Conservation (phyloP, 1,140 invertebrate species). For the Drosophila watanabei region DNA sequence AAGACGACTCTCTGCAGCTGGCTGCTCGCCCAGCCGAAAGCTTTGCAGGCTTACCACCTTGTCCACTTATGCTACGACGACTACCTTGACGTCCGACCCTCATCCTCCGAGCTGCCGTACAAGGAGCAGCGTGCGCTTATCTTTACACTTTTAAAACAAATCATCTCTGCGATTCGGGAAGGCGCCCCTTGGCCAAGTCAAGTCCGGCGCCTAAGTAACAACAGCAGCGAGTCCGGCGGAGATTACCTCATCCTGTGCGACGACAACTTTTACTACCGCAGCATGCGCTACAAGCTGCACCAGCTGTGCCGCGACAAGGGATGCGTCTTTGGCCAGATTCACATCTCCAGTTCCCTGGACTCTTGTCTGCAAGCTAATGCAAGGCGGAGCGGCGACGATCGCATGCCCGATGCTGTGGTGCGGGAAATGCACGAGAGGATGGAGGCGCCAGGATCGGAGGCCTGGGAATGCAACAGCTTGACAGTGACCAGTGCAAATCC, state of each 20-base stretch:
- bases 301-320: conserved; percentile 46
- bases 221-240: background rate
- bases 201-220: background rate
- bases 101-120: conserved; percentile 24
- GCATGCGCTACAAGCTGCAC: conserved; percentile 72
- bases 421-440: conserved; percentile 55
- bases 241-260: conserved; percentile 67
- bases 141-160: conserved; percentile 28
- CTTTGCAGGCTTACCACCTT: conserved; percentile 33
- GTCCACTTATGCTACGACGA: conserved; percentile 76
- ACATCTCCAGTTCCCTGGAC: conserved; percentile 31
- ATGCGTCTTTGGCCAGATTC: conserved; percentile 60
- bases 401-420: conserved; percentile 45
- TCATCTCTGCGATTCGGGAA: conserved; percentile 35
- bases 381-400: background rate
- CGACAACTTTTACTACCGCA: conserved; percentile 78
- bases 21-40: conserved; percentile 32
- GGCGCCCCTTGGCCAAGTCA: background rate
- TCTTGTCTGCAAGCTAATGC: conserved; percentile 45
- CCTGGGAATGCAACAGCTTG: conserved; percentile 58
- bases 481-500: conserved; percentile 9
- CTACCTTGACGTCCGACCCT: conserved; percentile 24
- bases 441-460: conserved; percentile 41
- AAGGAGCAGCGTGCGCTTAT: conserved; percentile 53
- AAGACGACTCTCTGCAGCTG: conserved; percentile 65